phyloP scores from a whole-genome alignment of 92 coral and sea anemone species.

The Hydrozoanthus gracilis region DNA sequence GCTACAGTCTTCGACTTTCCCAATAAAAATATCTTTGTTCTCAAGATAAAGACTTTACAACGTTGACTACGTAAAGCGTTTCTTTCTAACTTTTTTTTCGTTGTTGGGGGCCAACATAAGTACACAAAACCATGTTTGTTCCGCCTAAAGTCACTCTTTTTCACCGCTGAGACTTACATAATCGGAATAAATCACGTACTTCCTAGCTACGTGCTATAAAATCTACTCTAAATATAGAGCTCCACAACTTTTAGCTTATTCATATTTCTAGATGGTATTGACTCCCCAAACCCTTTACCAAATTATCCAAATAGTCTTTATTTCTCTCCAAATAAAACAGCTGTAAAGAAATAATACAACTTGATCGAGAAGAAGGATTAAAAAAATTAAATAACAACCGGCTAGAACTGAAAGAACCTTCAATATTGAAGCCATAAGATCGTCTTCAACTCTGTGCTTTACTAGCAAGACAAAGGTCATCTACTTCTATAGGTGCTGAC shows the following conservation, averaged over 20 bases:
- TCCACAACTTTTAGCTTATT: neutral
- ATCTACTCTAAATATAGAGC: neutral
- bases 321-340: neutral
- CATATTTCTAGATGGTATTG: neutral
- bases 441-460: too few relatives aligned
- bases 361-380: too few relatives aligned
- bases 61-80: neutral
- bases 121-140: neutral
- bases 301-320: neutral
- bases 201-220: neutral
- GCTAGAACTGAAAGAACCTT: too few relatives aligned
- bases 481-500: neutral
- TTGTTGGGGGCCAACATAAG: constrained; percentile 25
- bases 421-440: too few relatives aligned
- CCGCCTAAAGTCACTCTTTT: neutral
- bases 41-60: constrained; percentile 6
- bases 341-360: too few relatives aligned
- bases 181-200: neutral
- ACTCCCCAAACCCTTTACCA: neutral
- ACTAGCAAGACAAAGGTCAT: too few relatives aligned
- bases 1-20: neutral
- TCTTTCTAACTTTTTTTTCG: neutral
- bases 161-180: too few relatives aligned
- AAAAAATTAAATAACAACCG: too few relatives aligned
- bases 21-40: constrained; percentile 27